These are phyloP conservation scores for Lipotes vexillifer DNA, from an alignment of 2,113 vertebrate species.

Conservation along the genomic window DNA sequence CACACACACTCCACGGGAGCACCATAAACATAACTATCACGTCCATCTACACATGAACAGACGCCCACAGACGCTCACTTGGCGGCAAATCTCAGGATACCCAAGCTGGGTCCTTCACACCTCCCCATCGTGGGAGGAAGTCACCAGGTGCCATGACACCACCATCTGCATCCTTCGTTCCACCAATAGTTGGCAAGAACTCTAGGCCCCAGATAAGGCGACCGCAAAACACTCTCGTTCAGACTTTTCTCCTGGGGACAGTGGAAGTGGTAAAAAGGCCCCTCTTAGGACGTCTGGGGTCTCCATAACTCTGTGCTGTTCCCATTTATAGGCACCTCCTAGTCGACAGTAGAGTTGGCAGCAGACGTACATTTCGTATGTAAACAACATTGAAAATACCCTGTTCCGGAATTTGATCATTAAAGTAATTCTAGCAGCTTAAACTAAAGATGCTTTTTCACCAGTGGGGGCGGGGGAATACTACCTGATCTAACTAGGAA, in stretches of 20 bases:
- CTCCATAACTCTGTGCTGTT: neutral
- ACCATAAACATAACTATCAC: neutral
- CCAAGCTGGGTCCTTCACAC: conserved; percentile 11
- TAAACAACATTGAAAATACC: conserved; percentile 74
- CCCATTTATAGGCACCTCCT: conserved; percentile 30
- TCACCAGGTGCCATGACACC: neutral
- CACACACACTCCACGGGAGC: neutral
- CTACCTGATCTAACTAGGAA: conserved; percentile 1
- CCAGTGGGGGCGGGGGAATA: neutral
- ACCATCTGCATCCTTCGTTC: neutral
- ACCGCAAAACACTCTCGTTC: fast-evolving
- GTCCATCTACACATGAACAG: neutral
- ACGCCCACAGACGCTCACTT: neutral
- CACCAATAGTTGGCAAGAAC: neutral
- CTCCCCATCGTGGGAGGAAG: neutral
- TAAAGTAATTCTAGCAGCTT: conserved; percentile 71
- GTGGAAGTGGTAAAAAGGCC: neutral
- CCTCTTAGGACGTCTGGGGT: neutral
- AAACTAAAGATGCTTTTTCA: conserved; percentile 51
- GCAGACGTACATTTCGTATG: conserved; percentile 67
- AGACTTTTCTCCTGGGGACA: neutral
- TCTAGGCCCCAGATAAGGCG: neutral
- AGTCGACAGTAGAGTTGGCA: conserved; percentile 67
- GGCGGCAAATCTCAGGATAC: neutral
- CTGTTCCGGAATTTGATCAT: conserved; percentile 70